Evolutionary conservation across 2,113 vertebrate species (phyloP).

Genomic region (Spizaetus ornatus): DNA sequence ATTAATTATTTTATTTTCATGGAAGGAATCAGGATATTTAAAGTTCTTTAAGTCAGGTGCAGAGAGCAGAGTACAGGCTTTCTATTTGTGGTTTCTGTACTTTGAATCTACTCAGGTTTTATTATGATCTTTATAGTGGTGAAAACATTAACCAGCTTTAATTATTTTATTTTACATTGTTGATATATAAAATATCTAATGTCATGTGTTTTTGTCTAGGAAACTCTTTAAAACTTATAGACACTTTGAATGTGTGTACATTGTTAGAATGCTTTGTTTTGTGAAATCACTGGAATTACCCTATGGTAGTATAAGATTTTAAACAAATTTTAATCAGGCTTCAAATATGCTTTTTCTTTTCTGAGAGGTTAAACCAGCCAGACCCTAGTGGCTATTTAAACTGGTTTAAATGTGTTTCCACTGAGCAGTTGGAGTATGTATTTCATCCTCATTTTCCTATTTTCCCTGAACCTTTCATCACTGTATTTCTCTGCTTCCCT

Average conservation of each 20-base stretch:
- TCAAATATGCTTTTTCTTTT: not conserved
- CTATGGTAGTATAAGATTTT: not conserved
- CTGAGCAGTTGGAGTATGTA: not conserved
- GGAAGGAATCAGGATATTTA: not conserved
- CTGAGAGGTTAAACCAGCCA: not conserved
- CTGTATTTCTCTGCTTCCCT: not conserved
- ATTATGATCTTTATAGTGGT: not conserved
- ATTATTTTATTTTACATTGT: not conserved
- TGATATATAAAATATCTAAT: not conserved
- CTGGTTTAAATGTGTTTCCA: not conserved
- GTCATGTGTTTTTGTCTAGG: not conserved
- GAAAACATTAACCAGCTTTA: not conserved
- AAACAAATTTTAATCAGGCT: not conserved
- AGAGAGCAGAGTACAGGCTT: not conserved
- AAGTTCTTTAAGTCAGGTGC: not conserved
- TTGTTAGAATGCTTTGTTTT: not conserved
- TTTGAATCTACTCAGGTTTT: not conserved
- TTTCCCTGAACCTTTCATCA: not conserved
- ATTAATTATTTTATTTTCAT: not conserved
- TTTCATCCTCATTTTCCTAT: not conserved
- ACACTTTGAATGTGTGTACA: not conserved
- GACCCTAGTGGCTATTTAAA: not conserved
- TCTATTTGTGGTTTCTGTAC: not conserved
- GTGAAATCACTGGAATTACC: not conserved
- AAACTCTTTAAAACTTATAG: not conserved